Conservation (phyloP, 2,113 vertebrate species). For the Jacana jacana region DNA sequence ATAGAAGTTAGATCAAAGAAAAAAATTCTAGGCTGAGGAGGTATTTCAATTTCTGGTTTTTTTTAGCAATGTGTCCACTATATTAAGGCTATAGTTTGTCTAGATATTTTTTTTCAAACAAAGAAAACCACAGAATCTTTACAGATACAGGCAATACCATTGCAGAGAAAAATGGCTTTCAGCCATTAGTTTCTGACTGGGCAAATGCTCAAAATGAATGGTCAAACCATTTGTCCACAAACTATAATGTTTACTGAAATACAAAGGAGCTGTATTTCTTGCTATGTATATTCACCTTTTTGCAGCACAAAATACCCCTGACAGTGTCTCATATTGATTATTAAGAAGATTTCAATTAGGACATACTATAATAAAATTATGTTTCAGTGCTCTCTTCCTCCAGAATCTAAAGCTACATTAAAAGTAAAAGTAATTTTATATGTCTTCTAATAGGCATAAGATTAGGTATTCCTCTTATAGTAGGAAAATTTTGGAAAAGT, state of each 20-base stretch:
- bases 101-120: slow-evolving; percentile 5
- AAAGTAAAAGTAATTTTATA: not conserved
- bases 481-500: not conserved
- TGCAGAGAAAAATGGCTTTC: not conserved
- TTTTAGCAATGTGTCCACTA: not conserved
- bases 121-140: not conserved
- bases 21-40: not conserved
- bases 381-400: not conserved
- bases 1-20: not conserved
- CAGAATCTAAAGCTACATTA: not conserved
- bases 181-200: not conserved
- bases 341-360: not conserved
- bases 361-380: not conserved
- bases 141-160: not conserved
- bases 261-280: not conserved
- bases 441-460: not conserved
- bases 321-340: not conserved
- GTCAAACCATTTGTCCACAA: not conserved
- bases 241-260: not conserved
- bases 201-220: not conserved
- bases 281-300: not conserved
- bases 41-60: slow-evolving; percentile 3
- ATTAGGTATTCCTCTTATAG: not conserved
- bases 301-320: not conserved
- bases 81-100: not conserved